Evolutionary conservation across 2,888 invertebrate species (phyloP), one percentile per base, ranked within the genome.

Genomic region (Leptothorax acervorum): DNA sequence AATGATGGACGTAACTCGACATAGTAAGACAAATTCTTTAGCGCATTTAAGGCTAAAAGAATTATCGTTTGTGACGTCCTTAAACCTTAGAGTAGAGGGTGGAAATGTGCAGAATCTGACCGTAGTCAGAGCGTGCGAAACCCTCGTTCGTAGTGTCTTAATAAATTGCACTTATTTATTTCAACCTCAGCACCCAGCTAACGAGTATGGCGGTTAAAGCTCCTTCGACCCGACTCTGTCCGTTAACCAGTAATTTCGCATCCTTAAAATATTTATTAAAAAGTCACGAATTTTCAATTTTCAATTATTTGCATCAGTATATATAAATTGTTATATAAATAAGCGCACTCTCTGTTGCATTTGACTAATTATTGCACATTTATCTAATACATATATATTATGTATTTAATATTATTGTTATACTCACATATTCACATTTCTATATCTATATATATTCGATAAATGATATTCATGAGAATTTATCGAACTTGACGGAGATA

Each of bases 151-250:
- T 35, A 76, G 62, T 71, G 84, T 35, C 71, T 83, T 88, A 87
- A 86, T 88, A 88, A 86, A 88, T 88, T 76, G 62, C 81, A 76
- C 85, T 83, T 86, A 85, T 88, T 88, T 88, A 88, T 88, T 88
- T 79, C 55, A 75, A 70, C 83, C 82, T 60, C 68, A 66, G 53
- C 86, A 78, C 66, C 81, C 53, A 53, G 68, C 74, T 87, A 87
- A 87, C 82, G 78, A 85, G 79, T 57, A 60, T 65, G 76, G 78
- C 66, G 83, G 60, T 83, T 86, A 73, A 83, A 78, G 60, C 63
- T 39, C 75, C 28, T 73, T 51, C 28, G 48, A 51, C 12, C 23
- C 48, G 18, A 23, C 71, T 57, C 45, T 51, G 39, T 39, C 18
- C 3, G 31, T 68, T 68, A 31, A 45, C 45, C 15, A 39, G 73